Evolutionary conservation across 1,140 invertebrate species (phyloP).

Genomic region (Drosophila kurseongensis): DNA sequence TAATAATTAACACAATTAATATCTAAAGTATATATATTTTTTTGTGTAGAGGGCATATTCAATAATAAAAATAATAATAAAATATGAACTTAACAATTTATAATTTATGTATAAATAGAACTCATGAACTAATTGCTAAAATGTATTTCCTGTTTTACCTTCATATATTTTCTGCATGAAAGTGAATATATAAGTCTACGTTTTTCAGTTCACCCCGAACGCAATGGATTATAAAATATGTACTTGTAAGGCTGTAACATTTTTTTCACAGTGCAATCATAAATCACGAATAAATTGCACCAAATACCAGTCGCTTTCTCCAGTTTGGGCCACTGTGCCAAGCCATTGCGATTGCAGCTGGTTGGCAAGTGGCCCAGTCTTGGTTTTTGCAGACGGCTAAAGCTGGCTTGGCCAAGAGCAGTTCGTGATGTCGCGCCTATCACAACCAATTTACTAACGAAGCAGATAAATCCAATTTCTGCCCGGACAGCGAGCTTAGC

Average conservation of each 20-base stretch:
- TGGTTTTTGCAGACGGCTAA: conserved; percentile 33
- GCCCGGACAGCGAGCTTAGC: conserved; percentile 58
- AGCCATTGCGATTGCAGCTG: conserved; percentile 50
- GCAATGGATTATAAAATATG: no score
- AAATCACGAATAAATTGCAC: neutral
- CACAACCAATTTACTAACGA: conserved; percentile 83
- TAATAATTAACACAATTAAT: no score
- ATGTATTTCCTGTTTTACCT: no score
- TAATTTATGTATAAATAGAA: no score
- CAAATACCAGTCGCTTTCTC: neutral
- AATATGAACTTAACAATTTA: no score
- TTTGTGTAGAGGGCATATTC: no score
- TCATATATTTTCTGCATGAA: no score
- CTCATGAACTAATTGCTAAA: no score
- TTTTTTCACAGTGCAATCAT: neutral
- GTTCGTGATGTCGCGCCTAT: conserved; percentile 71
- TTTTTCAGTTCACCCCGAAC: no score
- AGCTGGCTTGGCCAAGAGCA: conserved; percentile 37
- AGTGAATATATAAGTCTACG: no score
- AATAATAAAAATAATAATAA: neutral
- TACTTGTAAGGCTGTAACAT: no score
- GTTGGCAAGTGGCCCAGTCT: conserved; percentile 56
- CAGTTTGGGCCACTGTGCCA: conserved; percentile 21
- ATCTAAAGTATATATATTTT: no score
- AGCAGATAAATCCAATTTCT: conserved; percentile 83